Conservation (phyloP, 2,888 invertebrate genomes). For the Tenthredo scrophulariae region DNA sequence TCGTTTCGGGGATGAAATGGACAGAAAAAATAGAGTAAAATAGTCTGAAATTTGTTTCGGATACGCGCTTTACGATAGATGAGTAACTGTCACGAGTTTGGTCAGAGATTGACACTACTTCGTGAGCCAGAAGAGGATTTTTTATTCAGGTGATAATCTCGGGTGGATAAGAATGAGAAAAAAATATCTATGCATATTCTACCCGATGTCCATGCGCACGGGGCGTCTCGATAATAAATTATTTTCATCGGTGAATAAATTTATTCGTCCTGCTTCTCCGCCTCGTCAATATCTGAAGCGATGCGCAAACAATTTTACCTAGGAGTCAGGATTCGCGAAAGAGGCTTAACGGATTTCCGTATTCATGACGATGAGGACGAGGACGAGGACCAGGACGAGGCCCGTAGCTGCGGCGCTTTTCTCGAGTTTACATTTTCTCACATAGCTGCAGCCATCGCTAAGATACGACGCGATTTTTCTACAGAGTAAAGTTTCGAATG, state of each 20-base stretch:
- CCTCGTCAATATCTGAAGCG: constrained; percentile 71
- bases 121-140: background rate
- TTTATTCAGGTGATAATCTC: background rate
- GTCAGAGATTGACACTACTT: constrained; percentile 18
- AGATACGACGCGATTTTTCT: background rate
- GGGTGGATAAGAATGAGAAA: background rate
- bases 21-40: background rate
- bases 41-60: background rate
- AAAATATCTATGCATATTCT: background rate
- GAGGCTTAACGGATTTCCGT: constrained; percentile 70
- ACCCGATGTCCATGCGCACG: background rate
- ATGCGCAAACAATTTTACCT: constrained; percentile 69
- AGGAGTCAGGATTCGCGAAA: constrained; percentile 55
- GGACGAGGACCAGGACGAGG: background rate
- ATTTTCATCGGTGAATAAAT: constrained; percentile 40
- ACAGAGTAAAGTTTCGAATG: background rate
- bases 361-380: constrained; percentile 65
- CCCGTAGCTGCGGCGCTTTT: background rate
- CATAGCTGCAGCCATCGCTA: background rate
- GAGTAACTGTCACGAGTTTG: constrained; percentile 7
- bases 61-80: background rate
- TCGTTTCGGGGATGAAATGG: background rate
- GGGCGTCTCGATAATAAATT: background rate
- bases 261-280: background rate
- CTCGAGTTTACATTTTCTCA: background rate